Evolutionary conservation across 2,113 vertebrate species (phyloP), one percentile per base, ranked within the genome.

Genomic region (Oceanites oceanicus): DNA sequence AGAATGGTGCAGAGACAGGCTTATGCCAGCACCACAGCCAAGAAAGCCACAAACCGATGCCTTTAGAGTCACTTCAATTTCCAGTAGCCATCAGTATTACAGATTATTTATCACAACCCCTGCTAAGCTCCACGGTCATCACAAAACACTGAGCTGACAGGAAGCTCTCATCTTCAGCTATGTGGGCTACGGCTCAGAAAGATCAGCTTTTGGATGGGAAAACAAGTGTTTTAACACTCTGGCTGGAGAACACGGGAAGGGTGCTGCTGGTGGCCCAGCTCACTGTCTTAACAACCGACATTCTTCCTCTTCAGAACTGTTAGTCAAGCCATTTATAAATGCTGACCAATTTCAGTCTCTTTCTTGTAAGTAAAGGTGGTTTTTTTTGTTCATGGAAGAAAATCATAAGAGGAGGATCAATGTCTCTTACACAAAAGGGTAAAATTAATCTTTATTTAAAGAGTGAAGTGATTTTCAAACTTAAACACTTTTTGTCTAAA

Each of bases 401-500:
- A 83, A 16, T 1, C 2, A 0, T 15, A 77, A 16, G 9, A 63
- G 18, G 10, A 92, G 14, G 11, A 67, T 13, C 32, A 30, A 5
- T 0, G 2, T 21, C n/a, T 59, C 20, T 70, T 25, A 52, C 0
- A 10, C 4, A 42, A 58, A 63, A 18, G 1, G 0, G 14, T 15
- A 75, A 56, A 62, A 26, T 11, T n/a, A 62, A 8, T 18, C 22
- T 76, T 70, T 49, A 70, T 17, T 62, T 62, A 13, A 73, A 3
- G 6, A 58, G 22, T 3, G 1, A 77, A 25, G 34, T 13, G 17
- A 63, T n/a, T 84, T 53, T 58, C 15, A 61, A 53, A 76, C 3
- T 32, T 32, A 25, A 80, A 26, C 6, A 20, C 3, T 55, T 63
- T 52, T 22, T 6, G 11, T 21, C 16, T 85, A 38, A 58, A 32